Evolutionary conservation across 2,888 invertebrate genomes (phyloP).

Genomic region (Drosophila ezoana): DNA sequence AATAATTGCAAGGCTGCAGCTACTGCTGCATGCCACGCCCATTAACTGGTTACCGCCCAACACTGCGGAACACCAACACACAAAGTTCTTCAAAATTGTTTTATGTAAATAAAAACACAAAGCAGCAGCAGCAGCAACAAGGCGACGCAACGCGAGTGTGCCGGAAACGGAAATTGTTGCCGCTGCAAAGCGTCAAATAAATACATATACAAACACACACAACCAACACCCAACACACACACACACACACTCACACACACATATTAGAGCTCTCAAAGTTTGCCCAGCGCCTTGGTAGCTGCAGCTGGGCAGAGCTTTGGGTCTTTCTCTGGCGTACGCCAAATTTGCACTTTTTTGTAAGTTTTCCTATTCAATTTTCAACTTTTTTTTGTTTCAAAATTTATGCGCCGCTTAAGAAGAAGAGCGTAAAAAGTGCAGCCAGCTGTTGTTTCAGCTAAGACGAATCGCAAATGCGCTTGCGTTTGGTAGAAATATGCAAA

Average conservation of each 20-base stretch:
- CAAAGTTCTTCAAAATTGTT: conserved; percentile 74
- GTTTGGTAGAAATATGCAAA: neutral
- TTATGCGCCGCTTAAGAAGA: conserved; percentile 50
- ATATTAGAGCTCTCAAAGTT: conserved; percentile 49
- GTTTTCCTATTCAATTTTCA: conserved; percentile 26
- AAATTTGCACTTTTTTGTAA: conserved; percentile 46
- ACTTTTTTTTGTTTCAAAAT: conserved; percentile 31
- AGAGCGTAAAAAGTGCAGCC: conserved; percentile 37
- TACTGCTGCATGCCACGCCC: conserved; percentile 33
- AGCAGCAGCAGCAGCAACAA: conserved; percentile 21
- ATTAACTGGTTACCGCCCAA: conserved; percentile 31
- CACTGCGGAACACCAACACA: conserved; percentile 15
- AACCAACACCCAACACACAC: neutral
- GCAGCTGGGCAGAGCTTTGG: neutral
- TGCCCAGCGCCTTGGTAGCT: conserved; percentile 35
- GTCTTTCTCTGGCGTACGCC: conserved; percentile 36
- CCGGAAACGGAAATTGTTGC: conserved; percentile 79
- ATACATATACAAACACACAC: conserved; percentile 38
- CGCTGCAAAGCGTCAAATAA: conserved; percentile 70
- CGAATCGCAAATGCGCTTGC: conserved; percentile 33
- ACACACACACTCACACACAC: conserved; percentile 4
- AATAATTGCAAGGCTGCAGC: conserved; percentile 58
- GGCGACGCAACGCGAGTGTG: conserved; percentile 39
- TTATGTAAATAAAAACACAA: conserved; percentile 75
- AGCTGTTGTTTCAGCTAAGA: neutral